Evolutionary conservation across 2,113 vertebrate genomes (phyloP).

Genomic region (Sylvilagus bachmani): DNA sequence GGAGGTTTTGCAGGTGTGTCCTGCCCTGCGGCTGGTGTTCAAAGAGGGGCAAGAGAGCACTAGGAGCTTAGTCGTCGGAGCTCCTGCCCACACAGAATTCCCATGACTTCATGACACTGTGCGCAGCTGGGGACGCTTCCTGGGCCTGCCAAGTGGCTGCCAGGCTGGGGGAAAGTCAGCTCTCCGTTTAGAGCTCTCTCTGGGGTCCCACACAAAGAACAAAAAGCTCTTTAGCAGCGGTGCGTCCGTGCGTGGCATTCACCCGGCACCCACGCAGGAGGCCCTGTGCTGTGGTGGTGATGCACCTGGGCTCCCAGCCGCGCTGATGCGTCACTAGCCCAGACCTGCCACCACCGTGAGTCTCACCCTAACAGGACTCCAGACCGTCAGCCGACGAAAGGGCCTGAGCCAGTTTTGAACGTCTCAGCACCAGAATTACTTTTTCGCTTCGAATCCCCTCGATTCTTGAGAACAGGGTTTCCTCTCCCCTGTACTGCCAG

Average conservation of each 20-base stretch:
- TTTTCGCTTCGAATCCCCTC: neutral
- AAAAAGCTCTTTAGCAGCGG: too few species aligned
- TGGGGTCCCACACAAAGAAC: neutral
- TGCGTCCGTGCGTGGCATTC: rapidly evolving
- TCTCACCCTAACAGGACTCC: neutral
- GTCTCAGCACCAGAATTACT: neutral
- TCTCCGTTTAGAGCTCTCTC: neutral
- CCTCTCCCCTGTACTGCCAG: neutral
- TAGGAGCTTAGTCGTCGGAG: neutral
- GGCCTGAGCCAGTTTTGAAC: neutral
- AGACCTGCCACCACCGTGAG: neutral
- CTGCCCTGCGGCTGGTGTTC: neutral
- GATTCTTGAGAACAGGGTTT: neutral
- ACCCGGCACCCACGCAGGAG: too few species aligned
- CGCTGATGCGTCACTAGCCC: too few species aligned
- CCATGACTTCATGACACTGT: neutral
- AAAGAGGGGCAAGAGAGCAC: neutral
- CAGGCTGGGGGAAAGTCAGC: neutral
- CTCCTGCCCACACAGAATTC: neutral
- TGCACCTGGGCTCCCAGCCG: too few species aligned
- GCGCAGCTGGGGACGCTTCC: neutral
- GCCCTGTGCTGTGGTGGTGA: too few species aligned
- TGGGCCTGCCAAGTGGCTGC: neutral
- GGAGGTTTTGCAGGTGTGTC: neutral
- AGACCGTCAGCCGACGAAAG: neutral